Conservation (phyloP, 2,797 vertebrate species). For the Natrix natrix region DNA sequence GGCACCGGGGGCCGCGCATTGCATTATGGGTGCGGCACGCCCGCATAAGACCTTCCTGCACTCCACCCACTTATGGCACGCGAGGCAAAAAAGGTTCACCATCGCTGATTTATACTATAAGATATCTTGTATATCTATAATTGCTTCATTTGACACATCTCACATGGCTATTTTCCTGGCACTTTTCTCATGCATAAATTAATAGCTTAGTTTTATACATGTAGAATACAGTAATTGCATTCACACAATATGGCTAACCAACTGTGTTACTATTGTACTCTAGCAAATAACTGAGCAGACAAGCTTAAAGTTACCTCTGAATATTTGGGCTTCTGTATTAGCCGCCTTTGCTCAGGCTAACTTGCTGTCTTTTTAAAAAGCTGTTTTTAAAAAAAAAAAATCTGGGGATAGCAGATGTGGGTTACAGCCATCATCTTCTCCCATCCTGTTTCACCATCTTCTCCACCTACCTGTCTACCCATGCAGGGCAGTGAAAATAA, state of each 20-base stretch:
- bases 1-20: too few species aligned
- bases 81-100: too few species aligned
- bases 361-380: background rate
- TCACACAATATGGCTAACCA: background rate
- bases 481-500: background rate
- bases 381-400: background rate
- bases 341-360: background rate
- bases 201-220: background rate
- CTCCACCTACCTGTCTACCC: background rate
- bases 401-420: background rate
- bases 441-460: background rate
- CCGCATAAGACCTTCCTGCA: too few species aligned
- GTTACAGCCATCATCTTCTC: background rate
- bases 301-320: background rate
- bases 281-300: background rate
- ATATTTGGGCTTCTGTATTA: background rate
- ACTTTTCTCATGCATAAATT: background rate
- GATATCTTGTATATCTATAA: background rate
- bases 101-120: background rate
- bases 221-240: background rate
- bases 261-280: background rate
- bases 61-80: too few species aligned
- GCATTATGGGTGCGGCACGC: too few species aligned
- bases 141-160: background rate
- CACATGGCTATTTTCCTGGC: background rate